phyloP scores from a whole-genome alignment of 1,140 invertebrate genomes.

The Dufourea novaeangliae region DNA sequence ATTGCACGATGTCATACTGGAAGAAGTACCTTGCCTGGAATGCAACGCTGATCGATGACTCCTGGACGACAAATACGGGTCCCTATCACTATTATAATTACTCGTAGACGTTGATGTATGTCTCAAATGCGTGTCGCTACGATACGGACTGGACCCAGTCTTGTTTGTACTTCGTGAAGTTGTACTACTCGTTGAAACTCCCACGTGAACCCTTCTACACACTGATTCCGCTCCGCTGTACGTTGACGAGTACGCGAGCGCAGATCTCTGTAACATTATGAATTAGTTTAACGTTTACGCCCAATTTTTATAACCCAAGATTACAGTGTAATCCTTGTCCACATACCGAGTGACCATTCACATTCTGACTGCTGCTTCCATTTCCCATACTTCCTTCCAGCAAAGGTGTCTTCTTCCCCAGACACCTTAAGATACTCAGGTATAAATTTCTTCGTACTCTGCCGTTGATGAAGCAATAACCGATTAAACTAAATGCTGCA shows the following conservation, averaged over 20 bases:
- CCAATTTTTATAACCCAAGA: background rate
- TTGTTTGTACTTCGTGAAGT: constrained; percentile 97
- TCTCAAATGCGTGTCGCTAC: constrained; percentile 90
- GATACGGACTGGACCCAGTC: constrained; percentile 95
- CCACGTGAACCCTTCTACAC: constrained; percentile 89
- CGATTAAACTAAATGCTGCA: constrained; percentile 89
- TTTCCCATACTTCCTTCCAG: constrained; percentile 87
- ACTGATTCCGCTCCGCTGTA: constrained; percentile 80
- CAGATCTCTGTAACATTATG: constrained; percentile 85
- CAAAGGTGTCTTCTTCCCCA: constrained; percentile 92
- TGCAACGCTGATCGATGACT: constrained; percentile 72
- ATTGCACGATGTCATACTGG: background rate
- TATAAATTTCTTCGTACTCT: constrained; percentile 88
- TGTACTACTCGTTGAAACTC: constrained; percentile 97
- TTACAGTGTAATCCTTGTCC: constrained; percentile 7
- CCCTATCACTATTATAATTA: constrained; percentile 90
- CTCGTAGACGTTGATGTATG: constrained; percentile 92
- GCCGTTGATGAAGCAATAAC: constrained; percentile 92
- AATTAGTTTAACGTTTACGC: background rate
- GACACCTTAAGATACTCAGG: constrained; percentile 86
- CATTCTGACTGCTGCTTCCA: constrained; percentile 88
- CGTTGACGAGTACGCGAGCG: constrained; percentile 88
- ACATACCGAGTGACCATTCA: constrained; percentile 83
- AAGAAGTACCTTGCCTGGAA: constrained; percentile 70
- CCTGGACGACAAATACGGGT: constrained; percentile 75